Evolutionary conservation across 2,113 vertebrate genomes (phyloP).

Genomic region (Festucalex cinctus): DNA sequence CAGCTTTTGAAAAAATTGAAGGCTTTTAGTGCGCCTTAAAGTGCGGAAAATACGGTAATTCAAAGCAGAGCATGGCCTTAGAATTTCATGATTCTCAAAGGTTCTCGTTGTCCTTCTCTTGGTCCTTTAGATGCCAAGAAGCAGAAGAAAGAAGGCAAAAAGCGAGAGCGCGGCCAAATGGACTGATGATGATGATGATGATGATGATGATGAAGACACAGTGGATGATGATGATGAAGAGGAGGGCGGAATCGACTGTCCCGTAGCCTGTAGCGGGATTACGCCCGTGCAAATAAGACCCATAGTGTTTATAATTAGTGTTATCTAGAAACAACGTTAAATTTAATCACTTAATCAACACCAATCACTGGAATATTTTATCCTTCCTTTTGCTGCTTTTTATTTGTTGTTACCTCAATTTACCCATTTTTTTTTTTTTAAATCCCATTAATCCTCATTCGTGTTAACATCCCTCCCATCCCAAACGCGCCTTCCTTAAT

Average conservation of each 20-base stretch:
- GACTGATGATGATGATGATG: slow-evolving; percentile 27
- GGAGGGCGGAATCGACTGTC: slow-evolving; percentile 33
- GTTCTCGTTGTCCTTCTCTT: not conserved
- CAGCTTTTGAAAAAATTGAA: too few species aligned
- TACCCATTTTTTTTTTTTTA: slow-evolving; percentile 21
- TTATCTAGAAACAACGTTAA: not conserved
- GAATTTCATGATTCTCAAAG: not conserved
- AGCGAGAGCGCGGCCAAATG: slow-evolving; percentile 70
- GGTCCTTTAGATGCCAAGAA: slow-evolving; percentile 69
- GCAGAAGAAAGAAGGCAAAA: slow-evolving; percentile 75
- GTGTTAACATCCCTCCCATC: slow-evolving; percentile 37
- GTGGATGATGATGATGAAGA: slow-evolving; percentile 2
- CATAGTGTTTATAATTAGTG: slow-evolving; percentile 34
- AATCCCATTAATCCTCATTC: slow-evolving; percentile 16
- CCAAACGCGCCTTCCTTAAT: slow-evolving; percentile 14
- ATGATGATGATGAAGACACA: slow-evolving; percentile 5
- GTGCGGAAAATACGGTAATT: too few species aligned
- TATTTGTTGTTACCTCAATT: slow-evolving; percentile 42
- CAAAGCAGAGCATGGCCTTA: too few species aligned
- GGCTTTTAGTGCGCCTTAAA: too few species aligned
- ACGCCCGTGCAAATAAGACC: slow-evolving; percentile 41
- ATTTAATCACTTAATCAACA: not conserved
- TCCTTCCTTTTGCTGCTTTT: slow-evolving; percentile 44
- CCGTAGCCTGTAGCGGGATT: slow-evolving; percentile 52
- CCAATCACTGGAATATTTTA: not conserved